Evolutionary conservation across 1,140 invertebrate genomes (phyloP).

Genomic region (Zaprionus africanus): DNA sequence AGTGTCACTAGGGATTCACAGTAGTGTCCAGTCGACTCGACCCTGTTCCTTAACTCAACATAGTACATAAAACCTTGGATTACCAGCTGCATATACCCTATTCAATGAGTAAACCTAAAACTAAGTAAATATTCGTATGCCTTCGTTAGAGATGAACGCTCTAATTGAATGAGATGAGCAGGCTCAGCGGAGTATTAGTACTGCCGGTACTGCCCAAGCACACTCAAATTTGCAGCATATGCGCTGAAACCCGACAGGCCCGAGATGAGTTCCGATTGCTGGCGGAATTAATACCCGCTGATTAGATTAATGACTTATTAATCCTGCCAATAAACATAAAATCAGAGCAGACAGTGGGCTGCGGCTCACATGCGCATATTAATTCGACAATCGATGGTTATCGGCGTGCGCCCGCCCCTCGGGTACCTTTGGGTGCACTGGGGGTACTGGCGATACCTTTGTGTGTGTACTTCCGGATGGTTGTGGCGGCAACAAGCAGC

Average conservation of each 20-base stretch:
- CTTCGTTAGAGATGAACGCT: neutral
- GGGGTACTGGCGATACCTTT: neutral
- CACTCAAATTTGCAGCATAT: slow-evolving; percentile 67
- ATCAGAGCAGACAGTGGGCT: slow-evolving; percentile 20
- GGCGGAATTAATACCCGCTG: slow-evolving; percentile 34
- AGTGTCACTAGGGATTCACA: neutral
- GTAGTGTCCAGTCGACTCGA: neutral
- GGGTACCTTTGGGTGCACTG: neutral
- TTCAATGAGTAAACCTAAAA: neutral
- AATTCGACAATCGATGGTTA: slow-evolving; percentile 41
- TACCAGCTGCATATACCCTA: neutral
- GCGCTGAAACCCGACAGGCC: slow-evolving; percentile 38
- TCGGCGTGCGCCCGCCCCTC: neutral
- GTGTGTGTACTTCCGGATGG: neutral
- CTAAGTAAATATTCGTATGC: neutral
- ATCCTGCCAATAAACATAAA: slow-evolving; percentile 75
- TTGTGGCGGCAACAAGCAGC: slow-evolving; percentile 57
- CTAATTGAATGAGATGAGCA: slow-evolving; percentile 25
- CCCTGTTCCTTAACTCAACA: neutral
- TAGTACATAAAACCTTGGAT: neutral
- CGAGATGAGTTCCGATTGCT: slow-evolving; percentile 4
- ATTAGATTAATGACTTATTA: slow-evolving; percentile 69
- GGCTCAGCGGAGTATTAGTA: neutral
- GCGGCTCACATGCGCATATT: slow-evolving; percentile 49
- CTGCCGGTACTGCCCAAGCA: neutral